Base-by-base conservation (phyloP, 2,113 vertebrate species). In the Mus pahari region DNA sequence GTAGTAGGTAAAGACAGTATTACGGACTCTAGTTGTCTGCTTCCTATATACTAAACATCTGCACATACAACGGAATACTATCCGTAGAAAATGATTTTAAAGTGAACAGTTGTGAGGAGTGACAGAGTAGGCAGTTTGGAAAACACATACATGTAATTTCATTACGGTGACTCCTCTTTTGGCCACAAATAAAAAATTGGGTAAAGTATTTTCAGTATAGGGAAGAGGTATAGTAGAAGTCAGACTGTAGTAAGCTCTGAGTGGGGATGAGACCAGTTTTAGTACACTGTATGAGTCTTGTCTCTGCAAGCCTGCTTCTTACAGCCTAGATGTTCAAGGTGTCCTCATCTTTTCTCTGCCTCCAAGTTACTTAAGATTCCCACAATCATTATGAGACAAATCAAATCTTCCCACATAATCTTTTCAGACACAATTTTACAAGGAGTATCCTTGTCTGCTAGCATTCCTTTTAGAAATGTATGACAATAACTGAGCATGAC, bases 211-310 rank as follows among this genome's bases (percentile, higher is more conserved):
- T n/a, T 2, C 62, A 62, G 58, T 42, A 20, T 55, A 79, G 28
- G 31, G 36, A 33, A 11, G 60, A 64, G 9, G 39, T 66, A 28
- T 48, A 45, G 39, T 39, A 60, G 36, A 86, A 66, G 9, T 33
- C 42, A 45, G 60, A 45, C 26, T 48, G 4, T 8, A 66, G 39
- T 42, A 33, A 1, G 9, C 7, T 48, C 39, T 86, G 28, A 31
- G 14, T 66, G 3, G 16, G 0, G 16, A 10, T 42, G 58, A 64
- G 14, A 45, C 1, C 1, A 26, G 13, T 28, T n/a, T n/a, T 39
- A 60, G 14, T 12, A 14, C 81, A 19, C 24, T 36, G 20, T 53
- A 36, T 1, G 5, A 20, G 28, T 36, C 28, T 70, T 36, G 48
- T 45, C 58, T 45, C 60, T 64, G 7, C 7, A 42, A 10, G 58